phyloP scores from a whole-genome alignment of 2,888 invertebrate species.

The Cephus runcator region DNA sequence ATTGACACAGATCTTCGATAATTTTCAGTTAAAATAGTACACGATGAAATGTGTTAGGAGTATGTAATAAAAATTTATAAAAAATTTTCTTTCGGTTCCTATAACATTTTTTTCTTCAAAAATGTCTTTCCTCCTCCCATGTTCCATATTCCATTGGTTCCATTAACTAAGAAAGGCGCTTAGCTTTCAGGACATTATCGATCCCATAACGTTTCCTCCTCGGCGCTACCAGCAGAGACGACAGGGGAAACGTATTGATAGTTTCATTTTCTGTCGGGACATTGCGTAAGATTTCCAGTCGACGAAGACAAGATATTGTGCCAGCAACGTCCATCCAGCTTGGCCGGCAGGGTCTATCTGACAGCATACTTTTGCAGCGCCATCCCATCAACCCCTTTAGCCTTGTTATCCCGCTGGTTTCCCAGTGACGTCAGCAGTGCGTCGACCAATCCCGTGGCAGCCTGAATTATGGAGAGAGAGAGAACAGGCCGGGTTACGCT shows the following conservation, averaged over 20 bases:
- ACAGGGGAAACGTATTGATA: not conserved
- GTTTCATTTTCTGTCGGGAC: not conserved
- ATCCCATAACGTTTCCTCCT: not conserved
- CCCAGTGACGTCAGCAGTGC: constrained; percentile 55
- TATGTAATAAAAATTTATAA: not conserved
- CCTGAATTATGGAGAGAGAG: constrained; percentile 54
- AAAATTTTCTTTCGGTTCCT: not conserved
- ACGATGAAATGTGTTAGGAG: not conserved
- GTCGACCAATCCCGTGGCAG: constrained; percentile 50
- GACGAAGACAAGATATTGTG: not conserved
- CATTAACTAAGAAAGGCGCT: not conserved
- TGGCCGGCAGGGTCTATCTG: constrained; percentile 51
- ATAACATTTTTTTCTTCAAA: not conserved
- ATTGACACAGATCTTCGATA: not conserved
- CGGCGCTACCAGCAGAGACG: not conserved
- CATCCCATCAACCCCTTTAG: constrained; percentile 36
- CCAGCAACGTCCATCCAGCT: constrained; percentile 39
- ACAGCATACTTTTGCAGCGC: constrained; percentile 55
- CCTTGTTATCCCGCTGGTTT: constrained; percentile 51
- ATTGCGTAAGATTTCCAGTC: not conserved
- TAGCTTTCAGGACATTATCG: not conserved
- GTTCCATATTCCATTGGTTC: not conserved
- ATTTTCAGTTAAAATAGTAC: not conserved
- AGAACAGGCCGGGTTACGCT: constrained; percentile 47
- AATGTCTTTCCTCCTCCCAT: not conserved